Evolutionary conservation across 2,888 invertebrate genomes (phyloP).

Genomic region (Platycheirus albimanus): DNA sequence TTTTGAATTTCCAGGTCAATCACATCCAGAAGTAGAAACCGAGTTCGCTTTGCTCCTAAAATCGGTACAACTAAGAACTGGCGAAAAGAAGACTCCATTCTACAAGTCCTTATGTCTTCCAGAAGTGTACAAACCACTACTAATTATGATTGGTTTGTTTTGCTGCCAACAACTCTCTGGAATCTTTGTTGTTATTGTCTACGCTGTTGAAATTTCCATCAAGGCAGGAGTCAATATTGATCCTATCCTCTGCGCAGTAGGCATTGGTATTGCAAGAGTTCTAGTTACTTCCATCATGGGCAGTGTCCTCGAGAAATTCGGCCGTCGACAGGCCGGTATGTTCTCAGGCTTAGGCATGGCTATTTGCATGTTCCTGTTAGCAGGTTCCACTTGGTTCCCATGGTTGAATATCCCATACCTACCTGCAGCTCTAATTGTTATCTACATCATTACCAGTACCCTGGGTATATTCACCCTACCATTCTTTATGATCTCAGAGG

Average conservation of each 20-base stretch:
- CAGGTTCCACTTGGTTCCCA: conserved; percentile 82
- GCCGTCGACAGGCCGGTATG: conserved; percentile 86
- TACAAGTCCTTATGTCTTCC: conserved; percentile 77
- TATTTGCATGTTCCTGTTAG: conserved; percentile 85
- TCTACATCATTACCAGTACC: conserved; percentile 83
- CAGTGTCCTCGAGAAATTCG: conserved; percentile 85
- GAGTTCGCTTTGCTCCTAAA: conserved; percentile 79
- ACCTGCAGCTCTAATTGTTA: conserved; percentile 78
- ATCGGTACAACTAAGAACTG: conserved; percentile 76
- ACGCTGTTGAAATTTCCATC: conserved; percentile 87
- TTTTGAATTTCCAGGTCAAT: conserved; percentile 75
- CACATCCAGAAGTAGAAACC: conserved; percentile 78
- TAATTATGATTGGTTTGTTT: conserved; percentile 86
- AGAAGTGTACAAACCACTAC: conserved; percentile 81
- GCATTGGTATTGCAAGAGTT: conserved; percentile 86
- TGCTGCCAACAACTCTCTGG: conserved; percentile 88
- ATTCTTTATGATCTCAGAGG: conserved; percentile 90
- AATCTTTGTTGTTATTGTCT: conserved; percentile 88
- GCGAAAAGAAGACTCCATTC: conserved; percentile 78
- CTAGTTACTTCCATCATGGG: conserved; percentile 86
- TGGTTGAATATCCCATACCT: conserved; percentile 78
- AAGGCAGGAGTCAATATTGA: conserved; percentile 86
- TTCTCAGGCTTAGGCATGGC: conserved; percentile 86
- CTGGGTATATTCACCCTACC: conserved; percentile 86
- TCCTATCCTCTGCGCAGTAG: conserved; percentile 86